Percentiles rank a stretch among this genome's conserved stretches.
Evolutionary conservation across 1,140 invertebrate species (phyloP).

Genomic region (Xylocopa sonorina): DNA sequence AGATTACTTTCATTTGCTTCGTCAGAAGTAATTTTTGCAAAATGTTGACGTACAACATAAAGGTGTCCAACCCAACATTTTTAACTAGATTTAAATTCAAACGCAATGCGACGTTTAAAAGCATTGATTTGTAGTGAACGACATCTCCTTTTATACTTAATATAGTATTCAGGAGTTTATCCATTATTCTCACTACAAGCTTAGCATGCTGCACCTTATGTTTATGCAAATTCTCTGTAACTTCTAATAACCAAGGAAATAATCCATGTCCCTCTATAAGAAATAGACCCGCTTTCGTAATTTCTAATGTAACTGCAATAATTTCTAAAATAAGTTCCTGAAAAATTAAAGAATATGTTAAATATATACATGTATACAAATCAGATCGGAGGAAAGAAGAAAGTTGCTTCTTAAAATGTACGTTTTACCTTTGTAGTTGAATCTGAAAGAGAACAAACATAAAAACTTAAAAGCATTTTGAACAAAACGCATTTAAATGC

Average conservation of each 20-base stretch:
- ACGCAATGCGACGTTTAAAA: slow-evolving; percentile 45
- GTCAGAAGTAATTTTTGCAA: slow-evolving; percentile 63
- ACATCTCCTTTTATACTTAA: slow-evolving; percentile 48
- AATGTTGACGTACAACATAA: slow-evolving; percentile 45
- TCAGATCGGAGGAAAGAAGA: neutral
- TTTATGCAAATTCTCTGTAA: slow-evolving; percentile 39
- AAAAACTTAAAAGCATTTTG: slow-evolving; percentile 84
- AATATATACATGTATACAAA: too few species aligned
- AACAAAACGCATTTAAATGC: slow-evolving; percentile 84
- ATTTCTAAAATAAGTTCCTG: slow-evolving; percentile 84
- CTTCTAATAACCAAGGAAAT: slow-evolving; percentile 83
- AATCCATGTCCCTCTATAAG: slow-evolving; percentile 85
- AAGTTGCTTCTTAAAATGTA: slow-evolving; percentile 4
- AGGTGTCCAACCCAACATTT: slow-evolving; percentile 19
- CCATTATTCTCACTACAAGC: slow-evolving; percentile 62
- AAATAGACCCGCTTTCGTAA: slow-evolving; percentile 84
- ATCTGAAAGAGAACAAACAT: slow-evolving; percentile 76
- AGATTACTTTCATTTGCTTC: slow-evolving; percentile 46
- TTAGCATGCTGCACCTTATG: slow-evolving; percentile 52
- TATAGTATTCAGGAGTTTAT: slow-evolving; percentile 64
- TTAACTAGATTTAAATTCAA: slow-evolving; percentile 41
- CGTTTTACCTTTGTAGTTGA: slow-evolving; percentile 81
- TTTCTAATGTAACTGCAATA: slow-evolving; percentile 83
- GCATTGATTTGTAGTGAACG: slow-evolving; percentile 42
- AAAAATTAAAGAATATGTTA: slow-evolving; percentile 69